Percentiles rank a stretch among this genome's conserved stretches.
These are phyloP conservation scores for Stenopsyche tienmushanensis DNA, from an alignment of 1,140 invertebrate genomes.

Conservation along the genomic window DNA sequence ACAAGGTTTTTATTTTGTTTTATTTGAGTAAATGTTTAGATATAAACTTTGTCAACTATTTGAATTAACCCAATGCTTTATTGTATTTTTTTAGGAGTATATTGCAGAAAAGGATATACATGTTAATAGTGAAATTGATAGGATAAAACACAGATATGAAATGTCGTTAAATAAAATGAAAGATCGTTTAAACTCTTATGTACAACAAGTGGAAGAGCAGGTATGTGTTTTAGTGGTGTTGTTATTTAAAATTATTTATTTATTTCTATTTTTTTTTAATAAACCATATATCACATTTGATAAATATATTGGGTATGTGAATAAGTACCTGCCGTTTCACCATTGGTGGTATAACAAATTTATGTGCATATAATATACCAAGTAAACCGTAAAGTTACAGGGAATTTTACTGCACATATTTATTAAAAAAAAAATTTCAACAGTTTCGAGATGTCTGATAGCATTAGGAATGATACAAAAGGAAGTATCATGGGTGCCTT, in stretches of 20 bases:
- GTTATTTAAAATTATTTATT: not conserved
- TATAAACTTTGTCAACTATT: not conserved
- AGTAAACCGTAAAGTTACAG: no score
- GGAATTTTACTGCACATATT: no score
- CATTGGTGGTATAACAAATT: no score
- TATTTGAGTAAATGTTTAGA: conserved; percentile 14
- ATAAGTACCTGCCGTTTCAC: no score
- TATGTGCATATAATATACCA: no score
- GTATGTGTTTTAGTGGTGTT: conserved; percentile 7
- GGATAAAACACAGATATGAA: conserved; percentile 55
- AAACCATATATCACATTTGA: no score
- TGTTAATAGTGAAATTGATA: conserved; percentile 51
- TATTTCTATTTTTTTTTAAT: not conserved
- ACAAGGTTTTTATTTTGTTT: conserved; percentile 52
- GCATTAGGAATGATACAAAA: no score
- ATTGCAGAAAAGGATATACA: conserved; percentile 53
- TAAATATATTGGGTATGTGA: no score
- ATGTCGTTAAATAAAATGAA: conserved; percentile 48
- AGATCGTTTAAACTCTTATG: conserved; percentile 33
- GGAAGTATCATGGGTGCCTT: no score
- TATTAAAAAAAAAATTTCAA: no score
- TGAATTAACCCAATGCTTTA: not conserved
- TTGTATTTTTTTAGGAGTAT: conserved; percentile 48
- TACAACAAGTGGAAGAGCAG: conserved; percentile 43
- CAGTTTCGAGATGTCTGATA: no score